phyloP scores from a whole-genome alignment of 2,797 vertebrate genomes.

The Paguma larvata region DNA sequence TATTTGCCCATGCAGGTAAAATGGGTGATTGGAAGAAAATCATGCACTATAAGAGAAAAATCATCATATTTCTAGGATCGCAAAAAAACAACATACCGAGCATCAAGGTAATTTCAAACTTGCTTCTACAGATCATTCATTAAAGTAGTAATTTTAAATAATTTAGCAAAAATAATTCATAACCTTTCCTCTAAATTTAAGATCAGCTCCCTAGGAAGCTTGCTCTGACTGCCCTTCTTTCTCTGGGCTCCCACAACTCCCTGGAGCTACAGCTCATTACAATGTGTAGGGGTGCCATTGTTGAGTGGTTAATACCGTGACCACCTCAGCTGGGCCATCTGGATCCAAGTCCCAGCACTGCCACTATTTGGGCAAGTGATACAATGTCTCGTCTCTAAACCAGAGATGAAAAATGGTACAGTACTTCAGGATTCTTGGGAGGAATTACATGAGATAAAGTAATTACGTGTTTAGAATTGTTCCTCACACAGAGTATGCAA shows the following conservation, averaged over 20 bases:
- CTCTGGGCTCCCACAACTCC: too few species aligned
- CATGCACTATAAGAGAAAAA: neutral
- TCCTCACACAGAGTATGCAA: neutral
- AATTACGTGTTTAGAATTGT: neutral
- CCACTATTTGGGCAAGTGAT: neutral
- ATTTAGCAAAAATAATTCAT: neutral
- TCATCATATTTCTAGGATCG: neutral
- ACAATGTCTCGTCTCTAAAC: neutral
- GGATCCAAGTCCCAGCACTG: neutral
- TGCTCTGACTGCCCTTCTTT: neutral
- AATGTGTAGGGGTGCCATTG: accelerated
- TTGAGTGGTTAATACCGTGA: too few species aligned
- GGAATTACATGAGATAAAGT: neutral
- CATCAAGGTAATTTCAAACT: constrained; percentile 5
- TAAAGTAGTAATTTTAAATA: constrained; percentile 31
- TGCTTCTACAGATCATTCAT: neutral
- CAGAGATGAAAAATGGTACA: neutral
- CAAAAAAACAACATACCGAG: neutral
- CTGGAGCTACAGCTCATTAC: neutral
- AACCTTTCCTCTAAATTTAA: neutral
- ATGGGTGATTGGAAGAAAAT: neutral
- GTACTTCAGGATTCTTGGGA: neutral
- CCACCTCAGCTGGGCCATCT: neutral
- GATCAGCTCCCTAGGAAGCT: neutral
- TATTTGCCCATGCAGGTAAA: neutral